Base-by-base conservation (phyloP, 2,888 invertebrate genomes). In the Gortyna flavago region DNA sequence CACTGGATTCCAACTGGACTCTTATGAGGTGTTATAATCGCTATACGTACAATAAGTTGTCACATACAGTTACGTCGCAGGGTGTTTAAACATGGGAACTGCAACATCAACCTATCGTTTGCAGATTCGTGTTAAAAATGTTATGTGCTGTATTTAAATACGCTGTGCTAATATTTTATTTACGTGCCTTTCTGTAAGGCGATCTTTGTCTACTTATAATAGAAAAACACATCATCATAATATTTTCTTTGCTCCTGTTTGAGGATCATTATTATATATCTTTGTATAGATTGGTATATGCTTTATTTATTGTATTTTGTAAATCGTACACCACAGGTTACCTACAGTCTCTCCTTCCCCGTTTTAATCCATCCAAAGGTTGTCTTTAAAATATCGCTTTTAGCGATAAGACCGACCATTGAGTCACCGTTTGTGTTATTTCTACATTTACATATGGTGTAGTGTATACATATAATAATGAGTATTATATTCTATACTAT, bases 1-100 rank as follows among this genome's bases (percentile, higher is more conserved):
- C 77, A 76, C 57, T 73, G 67, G 72, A 68, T 73, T 80, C 70
- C 77, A 80, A 80, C 54, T 85, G 74, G 82, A 80, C 85, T 85
- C 82, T 72, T 80, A 75, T 29, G 62, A 86, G 59, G 75, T 85
- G 76, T 74, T 82, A 77, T 79, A 80, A 72, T 78, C 77, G 76
- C 35, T 72, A 62, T 74, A 72, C 25, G 57, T 75, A 76, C 61
- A 77, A 77, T 79, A 78, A 64, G n/a, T 78, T 54, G 73, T 81
- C 69, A 66, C 32, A 70, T 76, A 67, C 72, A 67, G 61, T 69
- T 21, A 61, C 68, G 48, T 72, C 59, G 62, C 61, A 80, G 68
- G 80, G 72, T 80, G 66, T 64, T 80, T 70, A n/a, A 65, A 69
- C 65, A 79, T 75, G 48, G 59, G 68, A 68, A 75, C 44, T 66